phyloP scores from a whole-genome alignment of 2,113 vertebrate genomes.

The Phoxinus phoxinus region DNA sequence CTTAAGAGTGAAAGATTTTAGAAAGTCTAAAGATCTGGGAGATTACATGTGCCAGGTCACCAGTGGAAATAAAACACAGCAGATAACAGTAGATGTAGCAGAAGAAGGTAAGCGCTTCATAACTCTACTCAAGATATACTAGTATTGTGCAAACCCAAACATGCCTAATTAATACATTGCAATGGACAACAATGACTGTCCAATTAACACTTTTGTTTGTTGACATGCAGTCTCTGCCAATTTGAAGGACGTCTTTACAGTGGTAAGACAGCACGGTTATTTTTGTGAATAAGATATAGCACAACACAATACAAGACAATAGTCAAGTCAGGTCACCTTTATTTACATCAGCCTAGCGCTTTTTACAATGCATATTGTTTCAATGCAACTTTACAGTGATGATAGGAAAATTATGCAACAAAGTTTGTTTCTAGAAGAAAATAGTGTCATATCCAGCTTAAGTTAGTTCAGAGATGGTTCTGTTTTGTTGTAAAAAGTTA shows the following conservation, averaged over 20 bases:
- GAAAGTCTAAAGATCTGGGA: slow-evolving; percentile 4
- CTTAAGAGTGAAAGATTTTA: neutral
- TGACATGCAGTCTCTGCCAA: neutral
- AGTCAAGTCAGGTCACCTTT: neutral
- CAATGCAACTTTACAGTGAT: no score
- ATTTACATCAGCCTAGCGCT: no score
- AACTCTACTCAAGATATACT: neutral
- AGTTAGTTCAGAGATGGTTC: no score
- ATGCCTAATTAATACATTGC: neutral
- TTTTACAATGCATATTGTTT: no score
- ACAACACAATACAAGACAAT: neutral
- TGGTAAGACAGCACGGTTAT: neutral
- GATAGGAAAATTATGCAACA: no score
- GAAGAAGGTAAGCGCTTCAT: slow-evolving; percentile 1
- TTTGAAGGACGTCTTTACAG: neutral
- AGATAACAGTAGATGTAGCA: neutral
- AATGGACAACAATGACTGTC: no score
- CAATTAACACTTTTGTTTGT: neutral
- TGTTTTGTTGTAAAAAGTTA: no score
- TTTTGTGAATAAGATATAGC: neutral
- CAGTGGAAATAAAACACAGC: neutral
- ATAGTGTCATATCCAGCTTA: no score
- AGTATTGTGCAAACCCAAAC: neutral
- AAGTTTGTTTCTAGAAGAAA: no score
- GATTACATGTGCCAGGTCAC: neutral